Base-by-base conservation (phyloP, 2,888 invertebrate genomes). In the Drosophila lacicola region DNA sequence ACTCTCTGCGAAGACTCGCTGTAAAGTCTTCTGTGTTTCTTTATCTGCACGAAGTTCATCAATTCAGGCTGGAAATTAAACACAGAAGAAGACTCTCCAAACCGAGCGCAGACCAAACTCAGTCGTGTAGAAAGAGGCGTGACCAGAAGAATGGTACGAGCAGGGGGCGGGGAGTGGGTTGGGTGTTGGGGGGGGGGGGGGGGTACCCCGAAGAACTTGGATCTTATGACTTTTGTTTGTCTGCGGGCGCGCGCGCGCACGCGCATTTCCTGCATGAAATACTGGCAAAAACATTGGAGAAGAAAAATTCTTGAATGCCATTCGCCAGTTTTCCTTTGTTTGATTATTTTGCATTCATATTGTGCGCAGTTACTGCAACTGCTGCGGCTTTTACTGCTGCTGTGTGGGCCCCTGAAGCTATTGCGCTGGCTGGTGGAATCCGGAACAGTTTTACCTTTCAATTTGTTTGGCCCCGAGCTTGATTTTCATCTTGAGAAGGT, bases 11-110 rank as follows among this genome's bases (percentile, higher is more conserved):
- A 44, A 67, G 49, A 58, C 53, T 49, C 17, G 10, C 36, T 14
- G 42, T 42, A 2, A n/a, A 41, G 57, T 33, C 50, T 54, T 58
- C 21, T 44, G 67, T 56, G 33, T 44, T 37, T 44, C 46, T 62
- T 81, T 83, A 83, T 83, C 88, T 88, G 69, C 83, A 82, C 88
- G 80, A 88, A 83, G 88, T 83, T 83, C 83, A 83, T 83, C 88
- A 83, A 88, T 83, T 88, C 86, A 69, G 85, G 86, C 80, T 68
- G 86, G 78, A 88, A 88, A 80, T 85, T 85, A 85, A 88, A 77
- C 74, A 62, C 47, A 60, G 56, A 47, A 41, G 41, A 36, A 62
- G 62, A 68, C 79, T 66, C 62, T 14, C 37, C 45, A 54, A 60
- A 60, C 64, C 70, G 66, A 82, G 68, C 45, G 36, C 60, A 71